Conservation (phyloP, 2,888 invertebrate genomes). For the Yponomeuta plumbellus region DNA sequence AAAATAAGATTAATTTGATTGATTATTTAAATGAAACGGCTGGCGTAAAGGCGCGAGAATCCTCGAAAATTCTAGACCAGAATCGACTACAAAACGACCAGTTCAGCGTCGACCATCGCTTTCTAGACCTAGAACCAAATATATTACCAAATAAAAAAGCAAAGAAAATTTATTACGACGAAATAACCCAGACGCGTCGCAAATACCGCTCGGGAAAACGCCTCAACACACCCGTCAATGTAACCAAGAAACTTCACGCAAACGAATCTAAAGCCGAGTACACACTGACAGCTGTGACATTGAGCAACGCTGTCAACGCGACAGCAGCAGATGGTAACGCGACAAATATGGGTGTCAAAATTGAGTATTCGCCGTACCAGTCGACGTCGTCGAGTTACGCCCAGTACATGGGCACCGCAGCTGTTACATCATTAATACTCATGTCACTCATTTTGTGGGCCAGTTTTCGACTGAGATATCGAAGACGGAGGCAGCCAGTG, state of each 20-base stretch:
- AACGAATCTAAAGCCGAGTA: constrained; percentile 19
- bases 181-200: constrained; percentile 28
- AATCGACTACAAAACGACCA: constrained; percentile 55
- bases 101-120: constrained; percentile 48
- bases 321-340: constrained; percentile 36
- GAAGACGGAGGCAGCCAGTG: constrained; percentile 50
- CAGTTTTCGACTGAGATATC: constrained; percentile 58
- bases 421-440: constrained; percentile 73
- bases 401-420: constrained; percentile 73
- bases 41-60: constrained; percentile 44
- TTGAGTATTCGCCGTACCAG: constrained; percentile 58
- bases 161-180: constrained; percentile 35
- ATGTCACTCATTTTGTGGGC: constrained; percentile 74
- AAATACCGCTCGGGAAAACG: constrained; percentile 53
- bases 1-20: constrained; percentile 40
- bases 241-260: constrained; percentile 30
- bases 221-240: constrained; percentile 51
- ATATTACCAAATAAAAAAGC: constrained; percentile 33
- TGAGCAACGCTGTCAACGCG: constrained; percentile 36
- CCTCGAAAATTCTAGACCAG: constrained; percentile 52
- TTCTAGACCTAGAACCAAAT: constrained; percentile 45
- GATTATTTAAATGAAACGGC: constrained; percentile 50
- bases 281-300: constrained; percentile 31
- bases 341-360: constrained; percentile 48
- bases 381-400: constrained; percentile 49